Base-by-base conservation (phyloP, 1,140 invertebrate genomes). In the Ceratina calcarata region DNA sequence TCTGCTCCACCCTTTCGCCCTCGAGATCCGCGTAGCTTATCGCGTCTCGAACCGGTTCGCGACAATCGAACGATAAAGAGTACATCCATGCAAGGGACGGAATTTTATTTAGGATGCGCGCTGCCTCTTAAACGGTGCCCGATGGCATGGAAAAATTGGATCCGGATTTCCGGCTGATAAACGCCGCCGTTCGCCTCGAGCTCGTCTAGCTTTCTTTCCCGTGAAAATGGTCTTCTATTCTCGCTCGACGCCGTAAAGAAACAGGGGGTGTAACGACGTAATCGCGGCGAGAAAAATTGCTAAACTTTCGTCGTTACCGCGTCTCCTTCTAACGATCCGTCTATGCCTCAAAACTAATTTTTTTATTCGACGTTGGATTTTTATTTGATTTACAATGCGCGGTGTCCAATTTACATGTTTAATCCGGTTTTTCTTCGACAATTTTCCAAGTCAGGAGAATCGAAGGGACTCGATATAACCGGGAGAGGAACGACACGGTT, bases 1-100 rank as follows among this genome's bases (percentile, higher is more conserved):
- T 0, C 64, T 71, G 69, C 24, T 72, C 71, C 57, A 82, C 22
- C 72, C 64, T 76, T 83, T 72, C 82, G 77, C 49, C 60, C 45
- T 6, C 55, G 8, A 53, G 60, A 64, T 62, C 78, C 68, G 24
- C 57, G 80, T 82, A 79, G 79, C 75, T 82, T 85, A 82, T 82
- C 70, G 67, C 74, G 22, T 64, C 67, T 55, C 61, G 18, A 55
- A 64, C 74, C 60, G 66, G 64, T 58, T 62, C 51, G 55, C 78
- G 61, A 69, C 51, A 37, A 70, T 80, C 57, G 67, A 24, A 58
- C 32, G 77, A 62, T 66, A 70, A 27, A 75, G 65, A 62, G 66
- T 49, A 60, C 37, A 27, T 51, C 37, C 53, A 6, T 45, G 37
- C 37, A 10, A n/a, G 49, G 49, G 49, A 6, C 8, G 24, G 18